A percentile compares a stretch with the other conserved stretches of the same genome.
These are phyloP conservation scores for Leucophora obtusa DNA, from an alignment of 2,888 invertebrate species.

Conservation along the genomic window DNA sequence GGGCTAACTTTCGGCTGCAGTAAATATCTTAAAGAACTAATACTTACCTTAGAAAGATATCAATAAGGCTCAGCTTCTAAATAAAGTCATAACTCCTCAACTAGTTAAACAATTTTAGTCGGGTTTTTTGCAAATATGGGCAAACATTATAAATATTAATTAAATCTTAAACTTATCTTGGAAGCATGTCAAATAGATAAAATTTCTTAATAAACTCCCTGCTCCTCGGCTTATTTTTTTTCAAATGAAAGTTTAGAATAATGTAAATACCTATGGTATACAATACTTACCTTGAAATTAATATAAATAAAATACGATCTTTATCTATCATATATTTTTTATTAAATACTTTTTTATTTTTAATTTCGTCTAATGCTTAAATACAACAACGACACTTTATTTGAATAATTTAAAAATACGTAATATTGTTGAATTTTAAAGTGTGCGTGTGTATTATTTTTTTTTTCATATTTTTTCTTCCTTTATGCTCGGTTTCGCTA, in stretches of 20 bases:
- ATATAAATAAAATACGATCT: not conserved
- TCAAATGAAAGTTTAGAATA: no score
- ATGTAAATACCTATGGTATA: no score
- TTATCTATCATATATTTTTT: constrained; percentile 54
- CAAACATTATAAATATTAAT: no score
- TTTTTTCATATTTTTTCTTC: constrained; percentile 39
- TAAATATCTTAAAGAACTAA: not conserved
- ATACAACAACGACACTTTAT: constrained; percentile 61
- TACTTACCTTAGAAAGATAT: not conserved
- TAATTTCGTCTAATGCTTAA: constrained; percentile 61
- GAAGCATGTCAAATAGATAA: no score
- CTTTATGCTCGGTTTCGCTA: constrained; percentile 17
- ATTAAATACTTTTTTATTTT: constrained; percentile 51
- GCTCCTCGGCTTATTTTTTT: no score
- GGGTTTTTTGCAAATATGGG: no score
- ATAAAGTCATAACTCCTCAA: no score
- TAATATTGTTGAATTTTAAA: constrained; percentile 51
- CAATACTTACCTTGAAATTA: no score
- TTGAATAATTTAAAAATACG: constrained; percentile 51
- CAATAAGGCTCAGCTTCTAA: no score
- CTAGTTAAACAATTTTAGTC: no score
- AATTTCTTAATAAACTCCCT: no score
- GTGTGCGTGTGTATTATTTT: constrained; percentile 58
- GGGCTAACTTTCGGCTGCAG: not conserved
- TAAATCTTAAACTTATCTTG: no score